Evolutionary conservation across 1,140 invertebrate genomes (phyloP).

Genomic region (Hyles euphorbiae): DNA sequence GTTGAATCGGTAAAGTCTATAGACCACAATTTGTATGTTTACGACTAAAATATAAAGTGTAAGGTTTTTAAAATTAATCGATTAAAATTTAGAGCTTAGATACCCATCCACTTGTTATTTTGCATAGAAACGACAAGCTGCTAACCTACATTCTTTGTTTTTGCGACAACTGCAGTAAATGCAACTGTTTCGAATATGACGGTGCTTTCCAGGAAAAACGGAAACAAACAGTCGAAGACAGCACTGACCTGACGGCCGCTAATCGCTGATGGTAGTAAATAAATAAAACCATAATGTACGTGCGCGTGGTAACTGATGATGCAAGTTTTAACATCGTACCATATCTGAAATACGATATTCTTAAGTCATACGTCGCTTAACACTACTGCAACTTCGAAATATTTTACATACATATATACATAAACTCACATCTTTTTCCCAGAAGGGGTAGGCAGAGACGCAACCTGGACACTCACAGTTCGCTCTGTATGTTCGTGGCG

Average conservation of each 20-base stretch:
- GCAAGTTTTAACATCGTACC: slow-evolving; percentile 33
- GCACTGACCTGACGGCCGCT: slow-evolving; percentile 28
- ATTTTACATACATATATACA: neutral
- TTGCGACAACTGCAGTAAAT: slow-evolving; percentile 7
- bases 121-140: neutral
- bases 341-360: slow-evolving; percentile 39
- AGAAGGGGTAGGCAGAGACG: no score
- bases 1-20: no score
- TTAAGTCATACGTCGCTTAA: slow-evolving; percentile 8
- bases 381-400: no score
- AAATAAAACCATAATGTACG: slow-evolving; percentile 25
- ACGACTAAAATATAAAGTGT: no score
- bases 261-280: slow-evolving; percentile 36
- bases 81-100: no score
- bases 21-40: no score
- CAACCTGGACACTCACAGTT: neutral
- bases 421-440: no score
- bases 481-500: neutral
- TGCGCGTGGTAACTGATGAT: slow-evolving; percentile 40
- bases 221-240: slow-evolving; percentile 39
- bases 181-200: slow-evolving; percentile 27
- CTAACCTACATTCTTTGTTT: slow-evolving; percentile 15
- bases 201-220: slow-evolving; percentile 46
- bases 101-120: no score
- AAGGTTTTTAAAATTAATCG: no score